Conservation (phyloP, 2,888 invertebrate genomes). For the Melinaea marsaeus region DNA sequence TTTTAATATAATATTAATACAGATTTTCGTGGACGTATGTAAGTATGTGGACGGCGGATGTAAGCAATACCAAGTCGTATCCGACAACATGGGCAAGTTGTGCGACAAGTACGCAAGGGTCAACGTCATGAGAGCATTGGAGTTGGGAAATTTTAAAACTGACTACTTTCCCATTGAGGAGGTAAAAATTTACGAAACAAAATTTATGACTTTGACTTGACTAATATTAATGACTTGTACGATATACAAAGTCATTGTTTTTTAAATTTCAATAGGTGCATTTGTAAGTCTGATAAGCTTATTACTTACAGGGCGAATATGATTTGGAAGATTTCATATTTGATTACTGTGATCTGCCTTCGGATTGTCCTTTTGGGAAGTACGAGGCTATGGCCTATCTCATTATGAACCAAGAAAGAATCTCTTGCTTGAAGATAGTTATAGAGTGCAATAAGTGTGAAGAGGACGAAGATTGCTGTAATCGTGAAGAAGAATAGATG, state of each 20-base stretch:
- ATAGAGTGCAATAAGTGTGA: slow-evolving; percentile 36
- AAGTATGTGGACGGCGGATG: slow-evolving; percentile 59
- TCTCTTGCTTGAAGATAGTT: slow-evolving; percentile 36
- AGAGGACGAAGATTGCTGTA: slow-evolving; percentile 26
- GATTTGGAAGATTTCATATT: slow-evolving; percentile 40
- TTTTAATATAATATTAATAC: too few species aligned
- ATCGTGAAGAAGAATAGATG: slow-evolving; percentile 14
- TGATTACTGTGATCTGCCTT: slow-evolving; percentile 48
- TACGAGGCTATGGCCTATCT: slow-evolving; percentile 39
- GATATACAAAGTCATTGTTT: too few species aligned
- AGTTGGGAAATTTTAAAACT: slow-evolving; percentile 36
- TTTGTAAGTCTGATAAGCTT: too few species aligned
- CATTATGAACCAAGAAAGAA: slow-evolving; percentile 28
- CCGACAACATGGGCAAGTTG: slow-evolving; percentile 43
- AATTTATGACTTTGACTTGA: background rate
- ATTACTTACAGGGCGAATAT: slow-evolving; percentile 42
- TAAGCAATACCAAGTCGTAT: slow-evolving; percentile 48
- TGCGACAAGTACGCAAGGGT: slow-evolving; percentile 40
- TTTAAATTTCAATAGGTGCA: too few species aligned
- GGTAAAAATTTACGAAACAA: slow-evolving; percentile 35
- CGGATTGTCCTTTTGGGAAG: slow-evolving; percentile 42
- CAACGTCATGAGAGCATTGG: slow-evolving; percentile 38
- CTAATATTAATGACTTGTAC: too few species aligned
- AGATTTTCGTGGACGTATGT: slow-evolving; percentile 45
- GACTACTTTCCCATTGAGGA: slow-evolving; percentile 42